A percentile compares a stretch with the other conserved stretches of the same genome.
Evolutionary conservation across 2,888 invertebrate genomes (phyloP).

Genomic region (Lasioglossum leucozonium): DNA sequence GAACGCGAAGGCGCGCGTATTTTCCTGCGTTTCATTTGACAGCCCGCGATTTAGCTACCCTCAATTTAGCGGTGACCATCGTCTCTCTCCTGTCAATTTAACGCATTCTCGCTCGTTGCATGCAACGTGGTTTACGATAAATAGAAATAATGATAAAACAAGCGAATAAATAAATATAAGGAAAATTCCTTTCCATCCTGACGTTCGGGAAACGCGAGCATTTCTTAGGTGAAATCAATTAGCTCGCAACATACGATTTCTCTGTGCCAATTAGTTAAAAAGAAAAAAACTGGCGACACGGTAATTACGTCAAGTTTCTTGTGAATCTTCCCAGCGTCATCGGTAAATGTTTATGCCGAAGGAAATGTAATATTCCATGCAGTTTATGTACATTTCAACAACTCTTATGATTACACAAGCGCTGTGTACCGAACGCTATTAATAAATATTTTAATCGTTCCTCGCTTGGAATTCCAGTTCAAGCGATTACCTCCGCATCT

Average conservation of each 20-base stretch:
- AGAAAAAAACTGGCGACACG: background rate
- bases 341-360: background rate
- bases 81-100: background rate
- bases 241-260: background rate
- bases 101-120: background rate
- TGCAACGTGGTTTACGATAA: no score
- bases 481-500: background rate
- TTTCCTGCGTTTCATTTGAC: constrained; percentile 1
- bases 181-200: background rate
- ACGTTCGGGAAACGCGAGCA: background rate
- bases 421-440: background rate
- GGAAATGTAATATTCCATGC: background rate
- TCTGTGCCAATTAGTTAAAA: background rate
- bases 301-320: background rate
- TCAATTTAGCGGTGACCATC: background rate
- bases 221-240: background rate
- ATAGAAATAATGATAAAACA: no score
- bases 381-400: background rate
- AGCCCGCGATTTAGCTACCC: background rate
- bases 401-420: background rate
- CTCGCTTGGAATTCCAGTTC: background rate
- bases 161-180: no score
- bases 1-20: background rate
- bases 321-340: background rate
- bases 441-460: background rate